Evolutionary conservation across 2,888 invertebrate species (phyloP).

Genomic region (Melieria picta): DNA sequence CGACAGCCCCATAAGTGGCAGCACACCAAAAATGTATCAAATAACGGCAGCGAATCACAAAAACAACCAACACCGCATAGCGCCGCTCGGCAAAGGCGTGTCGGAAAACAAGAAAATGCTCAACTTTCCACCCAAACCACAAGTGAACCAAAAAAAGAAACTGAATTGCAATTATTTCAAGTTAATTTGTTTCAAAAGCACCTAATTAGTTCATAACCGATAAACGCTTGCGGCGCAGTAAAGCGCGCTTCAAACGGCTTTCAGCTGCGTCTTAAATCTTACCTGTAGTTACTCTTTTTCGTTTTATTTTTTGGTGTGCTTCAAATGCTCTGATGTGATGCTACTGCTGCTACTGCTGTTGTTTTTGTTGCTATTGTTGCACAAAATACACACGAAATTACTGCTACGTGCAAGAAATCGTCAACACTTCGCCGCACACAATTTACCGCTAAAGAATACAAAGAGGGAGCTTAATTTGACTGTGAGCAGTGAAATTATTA

Average conservation of each 20-base stretch:
- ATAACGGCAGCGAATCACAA: constrained; percentile 3
- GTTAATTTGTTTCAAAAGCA: no score
- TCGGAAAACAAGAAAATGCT: constrained; percentile 4
- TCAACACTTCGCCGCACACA: background rate
- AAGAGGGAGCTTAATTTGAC: background rate
- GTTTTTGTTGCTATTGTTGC: no score
- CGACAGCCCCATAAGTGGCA: background rate
- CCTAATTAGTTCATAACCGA: no score
- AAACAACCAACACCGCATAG: background rate
- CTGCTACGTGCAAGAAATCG: background rate
- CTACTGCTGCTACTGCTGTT: no score
- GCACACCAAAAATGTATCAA: constrained; percentile 17
- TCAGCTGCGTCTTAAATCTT: background rate
- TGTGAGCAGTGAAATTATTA: background rate
- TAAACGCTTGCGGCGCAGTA: no score
- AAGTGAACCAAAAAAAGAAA: background rate
- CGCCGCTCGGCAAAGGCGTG: constrained; percentile 23
- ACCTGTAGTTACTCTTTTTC: background rate
- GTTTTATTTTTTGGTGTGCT: no score
- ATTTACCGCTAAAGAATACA: background rate
- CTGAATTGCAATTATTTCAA: background rate
- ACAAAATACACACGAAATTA: background rate
- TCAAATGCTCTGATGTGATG: no score
- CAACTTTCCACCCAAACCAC: background rate
- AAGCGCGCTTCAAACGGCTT: no score